Base-by-base conservation (phyloP, 2,797 vertebrate species). In the Mionectes olivaceus region DNA sequence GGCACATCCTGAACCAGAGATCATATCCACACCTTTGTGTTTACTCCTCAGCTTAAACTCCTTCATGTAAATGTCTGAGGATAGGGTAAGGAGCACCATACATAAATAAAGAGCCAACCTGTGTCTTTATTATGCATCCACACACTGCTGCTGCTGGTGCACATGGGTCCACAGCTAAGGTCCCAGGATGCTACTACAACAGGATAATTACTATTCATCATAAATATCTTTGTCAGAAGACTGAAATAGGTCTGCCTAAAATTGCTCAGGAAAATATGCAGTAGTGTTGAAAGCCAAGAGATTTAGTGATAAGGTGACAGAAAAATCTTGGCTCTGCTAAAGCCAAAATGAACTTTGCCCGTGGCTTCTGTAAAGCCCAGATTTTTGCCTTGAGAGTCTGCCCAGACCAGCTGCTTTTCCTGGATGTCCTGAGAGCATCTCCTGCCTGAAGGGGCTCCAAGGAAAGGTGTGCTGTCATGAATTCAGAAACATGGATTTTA, bases 311-410 rank as follows among this genome's bases (percentile, higher is more conserved):
- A 94, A 94, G 70, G 90, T 90, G 93, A 90, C 88, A 95, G 70
- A 32, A 94, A 96, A 90, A 37, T 37, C 81, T 90, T 95, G 95
- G 80, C 91, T 95, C 59, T 1, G 4, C 70, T 84, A 13, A 90
- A 95, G 70, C 73, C n/a, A 70, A 79, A 90, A 56, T 59, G 77
- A 96, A 86, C 90, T 94, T 93, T 90, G 83, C 55, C 91, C 73
- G 32, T 84, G 74, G 70, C 74, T 91, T 90, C 13, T 9, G 47
- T 49, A 59, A 76, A 89, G 77, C 56, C 68, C 91, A 93, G 77
- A 73, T 94, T 95, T 96, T 88, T 95, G 83, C 74, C 69, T 83
- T 90, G 82, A 86, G 85, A 90, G 8, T 71, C 92, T 94, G 86
- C 74, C 75, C 81, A 83, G 93, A 92, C 83, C 89, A 92, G 86